Base-by-base conservation (phyloP, 1,140 invertebrate genomes). In the Anastrepha obliqua region DNA sequence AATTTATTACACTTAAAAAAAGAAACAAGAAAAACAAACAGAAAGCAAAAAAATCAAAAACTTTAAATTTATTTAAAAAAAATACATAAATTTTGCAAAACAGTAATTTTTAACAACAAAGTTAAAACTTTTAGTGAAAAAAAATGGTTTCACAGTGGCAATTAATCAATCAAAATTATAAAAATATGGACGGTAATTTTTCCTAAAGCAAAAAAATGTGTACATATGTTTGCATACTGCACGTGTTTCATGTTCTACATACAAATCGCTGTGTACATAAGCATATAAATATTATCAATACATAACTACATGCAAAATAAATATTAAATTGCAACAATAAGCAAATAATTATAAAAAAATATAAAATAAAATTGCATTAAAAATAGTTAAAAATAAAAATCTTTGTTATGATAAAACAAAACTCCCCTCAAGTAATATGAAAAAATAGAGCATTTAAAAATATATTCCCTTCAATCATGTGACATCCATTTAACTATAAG, bases 61-160 rank as follows among this genome's bases (percentile, higher is more conserved):
- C 51, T 55, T 55, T 1, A 55, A 55, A 11, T 86, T 86, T 86
- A 60, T 60, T 86, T 20, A 86, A 86, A 51, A 17, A n/a, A 47
- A 74, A n/a, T 15, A 74, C 5, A 74, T n/a, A 81, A 44, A 44
- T 17, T 13, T 39, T 3, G n/a, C 3, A 85, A 85, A 8, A 44
- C 20, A 8, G 20, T 58, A 51, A 15, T 29, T n/a, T 7, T 44
- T 8, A 8, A 81, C 17, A 85, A 55, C 60, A 62, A 51, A 55
- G n/a, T 29, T 81, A 1, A 81, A 17, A 81, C 7, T 51, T 20
- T 55, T 59, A 88, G 86, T n/a, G 70, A 44, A 44, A 29, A 86
- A 90, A 85, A 74, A 92, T 92, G 91, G 91, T 89, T 78, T 90
- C 91, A 67, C 91, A 92, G 91, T 92, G 91, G 91, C 91, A 90